Percentiles rank a stretch among this genome's conserved stretches.
Evolutionary conservation across 1,140 invertebrate species (phyloP).

Genomic region (Drosophila simulans): DNA sequence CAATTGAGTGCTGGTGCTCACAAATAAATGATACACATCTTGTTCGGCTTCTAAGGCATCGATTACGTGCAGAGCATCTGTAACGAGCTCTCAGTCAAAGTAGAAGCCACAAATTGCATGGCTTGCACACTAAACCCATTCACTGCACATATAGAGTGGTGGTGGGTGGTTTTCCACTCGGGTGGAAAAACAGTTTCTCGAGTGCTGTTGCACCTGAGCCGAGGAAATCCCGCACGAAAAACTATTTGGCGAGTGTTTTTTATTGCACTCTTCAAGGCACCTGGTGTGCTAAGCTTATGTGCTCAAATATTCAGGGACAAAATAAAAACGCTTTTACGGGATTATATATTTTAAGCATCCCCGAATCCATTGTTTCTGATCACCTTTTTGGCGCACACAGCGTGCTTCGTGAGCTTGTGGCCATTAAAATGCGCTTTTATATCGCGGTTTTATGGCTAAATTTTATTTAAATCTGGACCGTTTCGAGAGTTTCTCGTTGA

Average conservation of each 20-base stretch:
- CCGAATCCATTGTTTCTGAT: slow-evolving; percentile 37
- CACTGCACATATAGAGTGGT: slow-evolving; percentile 42
- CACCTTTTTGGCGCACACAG: slow-evolving; percentile 16
- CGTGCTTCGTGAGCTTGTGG: slow-evolving; percentile 6
- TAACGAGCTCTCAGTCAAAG: slow-evolving; percentile 18
- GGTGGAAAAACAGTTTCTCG: slow-evolving; percentile 41
- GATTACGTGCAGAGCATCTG: slow-evolving; percentile 33
- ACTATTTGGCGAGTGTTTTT: slow-evolving; percentile 31
- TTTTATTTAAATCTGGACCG: slow-evolving; percentile 37
- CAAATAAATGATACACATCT: slow-evolving; percentile 25
- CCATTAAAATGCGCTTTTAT: slow-evolving; percentile 61
- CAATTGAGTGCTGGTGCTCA: not conserved
- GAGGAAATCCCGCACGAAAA: slow-evolving; percentile 27
- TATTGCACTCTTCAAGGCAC: slow-evolving; percentile 23
- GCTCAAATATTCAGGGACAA: slow-evolving; percentile 44
- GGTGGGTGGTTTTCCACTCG: slow-evolving; percentile 18
- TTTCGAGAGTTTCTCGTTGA: slow-evolving; percentile 47
- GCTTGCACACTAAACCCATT: slow-evolving; percentile 51
- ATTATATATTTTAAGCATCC: slow-evolving; percentile 18
- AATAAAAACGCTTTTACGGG: slow-evolving; percentile 40
- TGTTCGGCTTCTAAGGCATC: slow-evolving; percentile 23
- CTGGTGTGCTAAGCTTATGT: slow-evolving; percentile 8
- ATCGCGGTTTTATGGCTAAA: slow-evolving; percentile 32
- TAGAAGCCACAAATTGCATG: slow-evolving; percentile 54
- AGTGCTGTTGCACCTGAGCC: slow-evolving; percentile 41